phyloP scores from a whole-genome alignment of 2,888 invertebrate genomes.

The Zaprionus bogoriensis region DNA sequence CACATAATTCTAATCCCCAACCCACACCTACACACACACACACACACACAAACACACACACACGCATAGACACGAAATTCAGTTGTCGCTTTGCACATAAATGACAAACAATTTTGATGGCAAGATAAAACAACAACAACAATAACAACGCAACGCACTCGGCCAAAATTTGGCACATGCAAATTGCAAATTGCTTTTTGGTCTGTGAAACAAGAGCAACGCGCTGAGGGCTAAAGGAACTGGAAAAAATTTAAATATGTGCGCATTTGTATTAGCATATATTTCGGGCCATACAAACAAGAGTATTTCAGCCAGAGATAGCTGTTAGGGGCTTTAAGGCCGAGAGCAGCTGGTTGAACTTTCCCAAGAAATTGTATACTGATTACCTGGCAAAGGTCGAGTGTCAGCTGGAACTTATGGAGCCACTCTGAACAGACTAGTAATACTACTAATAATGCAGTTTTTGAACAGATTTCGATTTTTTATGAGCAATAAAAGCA shows the following conservation, averaged over 20 bases:
- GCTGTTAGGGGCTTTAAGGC: not conserved
- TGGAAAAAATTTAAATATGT: constrained; percentile 44
- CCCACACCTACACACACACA: constrained; percentile 4
- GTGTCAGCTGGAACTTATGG: not conserved
- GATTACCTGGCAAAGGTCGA: not conserved
- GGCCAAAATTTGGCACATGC: constrained; percentile 43
- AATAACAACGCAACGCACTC: not conserved
- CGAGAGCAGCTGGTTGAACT: not conserved
- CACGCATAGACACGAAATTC: not conserved
- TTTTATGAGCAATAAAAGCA: too few species aligned
- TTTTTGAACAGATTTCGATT: too few species aligned
- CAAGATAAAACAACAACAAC: constrained; percentile 25
- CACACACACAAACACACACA: not conserved
- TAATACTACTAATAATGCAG: too few species aligned
- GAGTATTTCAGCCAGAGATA: not conserved
- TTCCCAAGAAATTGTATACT: not conserved
- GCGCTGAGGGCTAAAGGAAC: too few species aligned
- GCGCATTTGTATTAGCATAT: constrained; percentile 60
- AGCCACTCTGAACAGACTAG: too few species aligned
- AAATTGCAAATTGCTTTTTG: constrained; percentile 46
- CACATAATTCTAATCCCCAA: constrained; percentile 53
- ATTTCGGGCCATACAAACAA: constrained; percentile 18
- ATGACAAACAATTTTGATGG: constrained; percentile 56
- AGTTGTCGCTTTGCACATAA: constrained; percentile 25
- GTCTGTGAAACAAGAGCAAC: not conserved